Percentiles rank a stretch among this genome's conserved stretches.
phyloP scores from a whole-genome alignment of 1,140 invertebrate genomes.

The Phymastichus coffea region DNA sequence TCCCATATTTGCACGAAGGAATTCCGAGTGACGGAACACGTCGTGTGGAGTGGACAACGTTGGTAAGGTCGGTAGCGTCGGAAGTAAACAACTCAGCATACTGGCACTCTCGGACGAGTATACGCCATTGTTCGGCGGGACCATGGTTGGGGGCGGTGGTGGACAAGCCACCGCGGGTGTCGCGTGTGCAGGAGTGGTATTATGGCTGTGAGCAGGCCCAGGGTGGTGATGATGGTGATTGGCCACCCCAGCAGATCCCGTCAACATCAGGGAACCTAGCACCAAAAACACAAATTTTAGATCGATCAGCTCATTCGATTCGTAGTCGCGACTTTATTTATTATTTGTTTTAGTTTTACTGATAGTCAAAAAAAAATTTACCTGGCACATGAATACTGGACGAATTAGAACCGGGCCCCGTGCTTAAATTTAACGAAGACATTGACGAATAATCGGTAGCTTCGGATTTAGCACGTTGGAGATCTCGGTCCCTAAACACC shows the following conservation, averaged over 20 bases:
- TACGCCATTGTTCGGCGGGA: constrained; percentile 36
- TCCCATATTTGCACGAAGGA: constrained; percentile 42
- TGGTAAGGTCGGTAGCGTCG: constrained; percentile 39
- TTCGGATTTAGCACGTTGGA: constrained; percentile 34
- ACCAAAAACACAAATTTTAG: not conserved
- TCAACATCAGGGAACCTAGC: constrained; percentile 23
- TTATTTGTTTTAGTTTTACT: not conserved
- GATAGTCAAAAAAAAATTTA: too few relatives aligned
- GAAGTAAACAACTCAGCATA: constrained; percentile 43
- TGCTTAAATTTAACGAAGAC: constrained; percentile 38
- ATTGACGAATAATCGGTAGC: constrained; percentile 36
- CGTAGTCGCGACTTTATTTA: not conserved
- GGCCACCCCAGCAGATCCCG: constrained; percentile 30
- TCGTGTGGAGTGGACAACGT: constrained; percentile 41
- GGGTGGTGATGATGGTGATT: not conserved
- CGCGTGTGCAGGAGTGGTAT: constrained; percentile 17
- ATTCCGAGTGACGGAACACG: constrained; percentile 43
- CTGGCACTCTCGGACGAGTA: constrained; percentile 42
- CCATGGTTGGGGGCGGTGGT: constrained; percentile 17
- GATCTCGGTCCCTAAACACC: constrained; percentile 30
- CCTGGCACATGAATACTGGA: constrained; percentile 41
- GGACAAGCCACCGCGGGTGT: constrained; percentile 6
- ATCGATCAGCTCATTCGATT: not conserved
- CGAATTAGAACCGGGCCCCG: constrained; percentile 32
- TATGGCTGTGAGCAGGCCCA: not conserved